Conservation (phyloP, 2,888 invertebrate species). For the Elysia crispata region DNA sequence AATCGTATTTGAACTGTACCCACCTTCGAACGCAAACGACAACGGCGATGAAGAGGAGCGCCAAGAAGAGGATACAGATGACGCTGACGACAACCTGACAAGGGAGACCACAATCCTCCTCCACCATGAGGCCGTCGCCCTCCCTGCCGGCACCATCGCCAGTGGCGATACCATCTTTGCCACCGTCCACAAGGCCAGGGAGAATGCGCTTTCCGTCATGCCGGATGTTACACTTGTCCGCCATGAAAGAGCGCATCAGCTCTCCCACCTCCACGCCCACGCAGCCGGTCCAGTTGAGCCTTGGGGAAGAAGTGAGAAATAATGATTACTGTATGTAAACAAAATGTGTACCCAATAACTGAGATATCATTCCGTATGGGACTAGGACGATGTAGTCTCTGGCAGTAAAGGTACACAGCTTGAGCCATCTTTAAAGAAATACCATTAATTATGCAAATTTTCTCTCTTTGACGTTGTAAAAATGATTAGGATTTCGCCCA, state of each 20-base stretch:
- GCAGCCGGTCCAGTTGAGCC: constrained; percentile 58
- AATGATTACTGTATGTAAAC: too few species aligned
- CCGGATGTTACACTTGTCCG: constrained; percentile 56
- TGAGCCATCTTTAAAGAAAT: too few species aligned
- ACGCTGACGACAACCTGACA: constrained; percentile 54
- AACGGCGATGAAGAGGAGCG: constrained; percentile 49
- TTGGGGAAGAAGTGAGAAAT: too few species aligned
- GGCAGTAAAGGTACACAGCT: too few species aligned
- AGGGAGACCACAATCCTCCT: constrained; percentile 50
- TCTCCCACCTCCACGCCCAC: constrained; percentile 54
- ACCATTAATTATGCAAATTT: too few species aligned
- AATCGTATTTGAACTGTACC: too few species aligned
- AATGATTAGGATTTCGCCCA: too few species aligned
- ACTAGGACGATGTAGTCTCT: too few species aligned
- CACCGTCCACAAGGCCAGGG: constrained; percentile 14
- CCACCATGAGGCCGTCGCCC: constrained; percentile 48
- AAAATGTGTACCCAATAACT: too few species aligned
- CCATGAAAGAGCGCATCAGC: constrained; percentile 54
- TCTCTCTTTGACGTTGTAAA: too few species aligned
- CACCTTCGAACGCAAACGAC: constrained; percentile 53
- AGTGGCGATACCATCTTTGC: neutral
- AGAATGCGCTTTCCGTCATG: constrained; percentile 44
- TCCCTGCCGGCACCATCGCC: constrained; percentile 28
- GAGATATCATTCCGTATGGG: too few species aligned
- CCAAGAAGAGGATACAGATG: constrained; percentile 51